Conservation (phyloP, 2,113 vertebrate genomes). For the Colaptes auratus region DNA sequence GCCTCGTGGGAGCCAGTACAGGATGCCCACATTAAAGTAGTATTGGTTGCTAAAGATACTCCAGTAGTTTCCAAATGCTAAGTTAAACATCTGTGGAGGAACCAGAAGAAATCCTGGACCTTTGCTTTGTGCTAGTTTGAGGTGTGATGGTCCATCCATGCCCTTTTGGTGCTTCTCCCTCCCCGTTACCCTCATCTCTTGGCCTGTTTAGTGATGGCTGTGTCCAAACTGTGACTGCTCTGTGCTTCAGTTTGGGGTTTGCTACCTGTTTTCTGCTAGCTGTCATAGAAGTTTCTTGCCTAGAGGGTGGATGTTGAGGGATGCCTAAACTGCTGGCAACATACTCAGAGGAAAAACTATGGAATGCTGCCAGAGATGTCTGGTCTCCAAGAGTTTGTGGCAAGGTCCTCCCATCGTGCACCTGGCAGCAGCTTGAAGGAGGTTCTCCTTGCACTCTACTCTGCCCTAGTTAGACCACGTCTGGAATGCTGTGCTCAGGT, state of each 20-base stretch:
- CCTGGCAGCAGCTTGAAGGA: too few relatives aligned
- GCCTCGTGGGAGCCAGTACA: not conserved
- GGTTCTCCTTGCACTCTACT: too few relatives aligned
- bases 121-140: not conserved
- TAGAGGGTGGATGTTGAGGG: not conserved
- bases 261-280: not conserved
- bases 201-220: not conserved
- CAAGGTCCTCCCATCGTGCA: not conserved
- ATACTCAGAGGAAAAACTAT: not conserved
- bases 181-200: not conserved
- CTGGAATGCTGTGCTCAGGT: too few relatives aligned
- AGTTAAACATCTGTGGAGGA: not conserved
- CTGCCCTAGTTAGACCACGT: too few relatives aligned
- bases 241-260: not conserved
- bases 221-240: not conserved
- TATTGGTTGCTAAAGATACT: not conserved
- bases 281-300: too few relatives aligned
- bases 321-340: not conserved
- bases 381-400: not conserved
- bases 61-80: not conserved
- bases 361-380: accelerated
- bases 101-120: not conserved
- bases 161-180: not conserved
- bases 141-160: not conserved
- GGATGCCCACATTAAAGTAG: not conserved